Evolutionary conservation across 2,797 vertebrate species (phyloP).

Genomic region (Coilia nasus): DNA sequence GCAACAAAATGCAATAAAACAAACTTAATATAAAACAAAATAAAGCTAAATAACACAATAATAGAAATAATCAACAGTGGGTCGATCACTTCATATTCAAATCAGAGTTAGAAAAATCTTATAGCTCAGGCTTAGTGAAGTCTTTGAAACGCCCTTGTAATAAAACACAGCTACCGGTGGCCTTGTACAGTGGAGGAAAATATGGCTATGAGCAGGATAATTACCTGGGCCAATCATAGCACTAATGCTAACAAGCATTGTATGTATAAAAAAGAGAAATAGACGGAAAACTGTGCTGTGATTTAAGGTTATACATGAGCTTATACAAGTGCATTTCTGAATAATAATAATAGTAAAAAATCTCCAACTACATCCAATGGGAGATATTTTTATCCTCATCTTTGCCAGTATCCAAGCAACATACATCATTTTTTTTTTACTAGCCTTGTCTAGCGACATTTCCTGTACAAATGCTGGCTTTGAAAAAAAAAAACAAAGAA

Average conservation of each 20-base stretch:
- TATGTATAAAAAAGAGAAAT: neutral
- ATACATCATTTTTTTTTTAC: constrained; percentile 33
- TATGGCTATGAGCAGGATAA: neutral
- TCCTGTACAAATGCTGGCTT: constrained; percentile 23
- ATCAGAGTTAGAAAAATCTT: no score
- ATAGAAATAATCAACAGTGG: no score
- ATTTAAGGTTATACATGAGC: neutral
- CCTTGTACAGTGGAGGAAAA: neutral
- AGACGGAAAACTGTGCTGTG: neutral
- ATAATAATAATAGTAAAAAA: neutral
- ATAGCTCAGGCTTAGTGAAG: no score
- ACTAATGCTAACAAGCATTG: no score
- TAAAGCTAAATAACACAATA: no score
- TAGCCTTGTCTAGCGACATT: constrained; percentile 34
- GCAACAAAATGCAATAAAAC: no score
- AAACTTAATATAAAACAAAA: no score
- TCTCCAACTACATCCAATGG: constrained; percentile 13
- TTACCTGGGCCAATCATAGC: neutral
- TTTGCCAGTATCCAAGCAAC: constrained; percentile 41
- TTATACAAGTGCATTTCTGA: neutral
- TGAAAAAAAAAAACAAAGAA: neutral
- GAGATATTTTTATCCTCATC: constrained; percentile 40
- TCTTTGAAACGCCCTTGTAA: no score
- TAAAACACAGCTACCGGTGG: no score
- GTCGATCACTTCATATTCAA: no score